Percentiles rank a stretch among this genome's conserved stretches.
These are phyloP conservation scores for Oscheius sp. DNA, from an alignment of 2,888 invertebrate genomes.

Conservation along the genomic window DNA sequence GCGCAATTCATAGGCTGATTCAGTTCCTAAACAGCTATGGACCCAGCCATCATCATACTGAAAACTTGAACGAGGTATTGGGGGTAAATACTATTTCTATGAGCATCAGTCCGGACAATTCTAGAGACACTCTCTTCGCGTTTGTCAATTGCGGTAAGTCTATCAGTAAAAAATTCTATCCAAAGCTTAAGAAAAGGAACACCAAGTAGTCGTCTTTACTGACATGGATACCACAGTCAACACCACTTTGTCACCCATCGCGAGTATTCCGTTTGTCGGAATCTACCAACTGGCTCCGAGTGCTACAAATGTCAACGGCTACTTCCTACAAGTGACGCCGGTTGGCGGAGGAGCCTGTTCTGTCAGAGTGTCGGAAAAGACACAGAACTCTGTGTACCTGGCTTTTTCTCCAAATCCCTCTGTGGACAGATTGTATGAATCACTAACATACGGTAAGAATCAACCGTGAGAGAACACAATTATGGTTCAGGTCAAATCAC, in stretches of 20 bases:
- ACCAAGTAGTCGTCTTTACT: background rate
- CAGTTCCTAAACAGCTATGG: slow-evolving; percentile 52
- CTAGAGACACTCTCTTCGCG: slow-evolving; percentile 7
- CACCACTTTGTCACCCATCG: background rate
- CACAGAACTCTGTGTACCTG: slow-evolving; percentile 44
- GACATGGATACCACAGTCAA: background rate
- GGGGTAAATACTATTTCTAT: background rate
- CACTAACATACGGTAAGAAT: slow-evolving; percentile 41
- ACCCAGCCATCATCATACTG: slow-evolving; percentile 51
- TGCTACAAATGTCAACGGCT: slow-evolving; percentile 2
- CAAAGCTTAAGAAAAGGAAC: background rate
- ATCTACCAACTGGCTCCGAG: slow-evolving; percentile 17
- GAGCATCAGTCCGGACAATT: slow-evolving; percentile 9
- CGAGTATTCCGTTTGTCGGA: slow-evolving; percentile 25
- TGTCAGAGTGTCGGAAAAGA: slow-evolving; percentile 41
- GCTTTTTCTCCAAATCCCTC: slow-evolving; percentile 55
- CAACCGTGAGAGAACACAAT: slow-evolving; percentile 5
- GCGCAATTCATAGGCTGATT: background rate
- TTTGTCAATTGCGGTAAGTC: slow-evolving; percentile 32
- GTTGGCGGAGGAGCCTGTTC: background rate
- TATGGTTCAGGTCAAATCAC: slow-evolving; percentile 6
- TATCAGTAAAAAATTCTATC: too few relatives aligned
- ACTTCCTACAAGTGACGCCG: background rate
- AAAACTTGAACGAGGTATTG: slow-evolving; percentile 40
- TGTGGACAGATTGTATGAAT: slow-evolving; percentile 37